Conservation (phyloP, 1,140 invertebrate genomes). For the Physella acuta region DNA sequence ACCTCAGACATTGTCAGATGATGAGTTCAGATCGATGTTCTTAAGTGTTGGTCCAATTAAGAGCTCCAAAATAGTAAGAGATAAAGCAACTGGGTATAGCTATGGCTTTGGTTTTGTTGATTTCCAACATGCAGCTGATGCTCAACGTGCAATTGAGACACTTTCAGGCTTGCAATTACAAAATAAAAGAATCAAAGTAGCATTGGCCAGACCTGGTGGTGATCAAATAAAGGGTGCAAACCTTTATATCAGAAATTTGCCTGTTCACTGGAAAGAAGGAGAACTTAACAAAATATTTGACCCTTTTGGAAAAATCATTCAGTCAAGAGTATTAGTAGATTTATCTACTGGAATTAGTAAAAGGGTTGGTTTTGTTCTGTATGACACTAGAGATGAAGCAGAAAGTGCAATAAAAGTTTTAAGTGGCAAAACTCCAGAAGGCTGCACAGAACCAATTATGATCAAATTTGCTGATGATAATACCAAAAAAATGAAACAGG, state of each 20-base stretch:
- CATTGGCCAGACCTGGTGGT: conserved; percentile 85
- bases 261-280: conserved; percentile 68
- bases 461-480: conserved; percentile 92
- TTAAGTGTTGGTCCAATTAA: conserved; percentile 74
- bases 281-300: conserved; percentile 82
- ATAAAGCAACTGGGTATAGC: conserved; percentile 79
- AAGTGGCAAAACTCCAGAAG: conserved; percentile 82
- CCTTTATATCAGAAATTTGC: conserved; percentile 89
- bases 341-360: conserved; percentile 81
- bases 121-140: conserved; percentile 82
- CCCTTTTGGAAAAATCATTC: conserved; percentile 84
- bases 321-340: conserved; percentile 85
- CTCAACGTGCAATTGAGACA: conserved; percentile 78
- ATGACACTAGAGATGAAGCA: conserved; percentile 68
- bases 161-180: conserved; percentile 86
- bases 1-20: conserved; percentile 88
- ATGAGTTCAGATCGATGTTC: conserved; percentile 86
- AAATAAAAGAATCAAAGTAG: conserved; percentile 86
- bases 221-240: conserved; percentile 94
- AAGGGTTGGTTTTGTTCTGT: conserved; percentile 86
- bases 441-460: conserved; percentile 77
- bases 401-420: conserved; percentile 82
- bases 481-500: conserved; percentile 68
- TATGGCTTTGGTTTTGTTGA: conserved; percentile 97
- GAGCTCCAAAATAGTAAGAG: conserved; percentile 85